Percentiles rank a stretch among this genome's conserved stretches.
Evolutionary conservation across 2,113 vertebrate species (phyloP).

Genomic region (Picathartes gymnocephalus): DNA sequence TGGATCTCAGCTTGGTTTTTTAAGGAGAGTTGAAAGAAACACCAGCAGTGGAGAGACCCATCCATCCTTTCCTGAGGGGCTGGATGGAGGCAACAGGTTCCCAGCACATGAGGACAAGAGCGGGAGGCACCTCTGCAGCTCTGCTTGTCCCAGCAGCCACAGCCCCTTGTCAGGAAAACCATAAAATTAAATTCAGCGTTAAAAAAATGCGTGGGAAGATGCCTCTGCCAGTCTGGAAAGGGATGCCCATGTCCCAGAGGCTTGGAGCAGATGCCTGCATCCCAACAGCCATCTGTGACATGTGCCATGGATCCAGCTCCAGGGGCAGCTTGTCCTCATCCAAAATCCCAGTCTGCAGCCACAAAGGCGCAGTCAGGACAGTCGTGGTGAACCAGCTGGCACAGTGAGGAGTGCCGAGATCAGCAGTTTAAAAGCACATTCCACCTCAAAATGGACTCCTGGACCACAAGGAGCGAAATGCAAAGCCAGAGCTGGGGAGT

Average conservation of each 20-base stretch:
- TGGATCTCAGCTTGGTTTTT: neutral
- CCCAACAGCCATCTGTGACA: neutral
- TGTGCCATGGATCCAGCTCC: neutral
- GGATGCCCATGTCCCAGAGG: neutral
- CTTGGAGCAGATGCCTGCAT: neutral
- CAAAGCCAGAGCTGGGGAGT: neutral
- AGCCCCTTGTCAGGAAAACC: neutral
- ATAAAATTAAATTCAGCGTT: neutral
- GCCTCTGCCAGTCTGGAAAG: neutral
- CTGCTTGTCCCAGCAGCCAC: neutral
- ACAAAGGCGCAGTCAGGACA: accelerated
- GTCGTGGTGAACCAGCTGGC: accelerated
- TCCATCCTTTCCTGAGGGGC: neutral
- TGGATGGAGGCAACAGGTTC: neutral
- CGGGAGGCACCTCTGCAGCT: neutral
- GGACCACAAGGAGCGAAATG: neutral
- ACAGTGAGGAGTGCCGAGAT: neutral
- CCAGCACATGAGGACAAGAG: neutral
- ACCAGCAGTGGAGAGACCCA: neutral
- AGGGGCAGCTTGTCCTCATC: neutral
- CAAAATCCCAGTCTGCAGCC: neutral
- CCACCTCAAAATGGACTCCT: neutral
- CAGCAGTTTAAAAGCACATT: accelerated
- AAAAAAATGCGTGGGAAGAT: neutral
- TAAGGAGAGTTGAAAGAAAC: neutral